Percentiles rank a stretch among this genome's conserved stretches.
Evolutionary conservation across 2,888 invertebrate genomes (phyloP).

Genomic region (Falcaria lacertinaria): DNA sequence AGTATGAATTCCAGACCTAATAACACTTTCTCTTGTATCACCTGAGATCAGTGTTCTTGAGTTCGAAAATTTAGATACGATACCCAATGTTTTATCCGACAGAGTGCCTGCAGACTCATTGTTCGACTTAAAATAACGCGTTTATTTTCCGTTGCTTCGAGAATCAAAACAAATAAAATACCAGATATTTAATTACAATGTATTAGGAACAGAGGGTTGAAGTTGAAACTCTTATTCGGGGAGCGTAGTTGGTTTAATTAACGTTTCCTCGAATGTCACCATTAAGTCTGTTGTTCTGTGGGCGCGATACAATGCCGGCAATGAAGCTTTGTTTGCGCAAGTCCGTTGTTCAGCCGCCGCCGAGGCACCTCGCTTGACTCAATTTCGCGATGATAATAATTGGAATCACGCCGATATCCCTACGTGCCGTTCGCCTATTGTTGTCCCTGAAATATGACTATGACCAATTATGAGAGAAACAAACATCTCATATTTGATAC

Average conservation of each 20-base stretch:
- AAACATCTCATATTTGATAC: constrained; percentile 19
- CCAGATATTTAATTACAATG: constrained; percentile 28
- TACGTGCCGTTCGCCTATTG: constrained; percentile 53
- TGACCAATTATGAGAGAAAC: constrained; percentile 56
- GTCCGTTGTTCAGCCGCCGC: constrained; percentile 32
- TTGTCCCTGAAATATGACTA: constrained; percentile 58
- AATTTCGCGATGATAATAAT: constrained; percentile 68
- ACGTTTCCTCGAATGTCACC: constrained; percentile 70
- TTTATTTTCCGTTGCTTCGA: neutral
- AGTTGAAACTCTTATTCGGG: constrained; percentile 51
- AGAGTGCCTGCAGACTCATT: no score
- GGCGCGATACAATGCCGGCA: constrained; percentile 46
- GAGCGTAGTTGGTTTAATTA: constrained; percentile 67
- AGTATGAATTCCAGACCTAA: no score
- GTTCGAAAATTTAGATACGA: neutral
- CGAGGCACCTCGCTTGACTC: constrained; percentile 40
- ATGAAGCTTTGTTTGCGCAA: constrained; percentile 56
- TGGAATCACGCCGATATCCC: constrained; percentile 60
- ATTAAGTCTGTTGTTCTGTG: constrained; percentile 61
- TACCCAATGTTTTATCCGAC: neutral
- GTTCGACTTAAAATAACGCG: no score
- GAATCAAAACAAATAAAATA: constrained; percentile 19
- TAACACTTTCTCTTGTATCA: neutral
- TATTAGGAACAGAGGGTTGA: constrained; percentile 34
- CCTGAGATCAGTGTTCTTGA: neutral